phyloP scores from a whole-genome alignment of 1,140 invertebrate genomes.

The Scaptodrosophila lebanonensis region DNA sequence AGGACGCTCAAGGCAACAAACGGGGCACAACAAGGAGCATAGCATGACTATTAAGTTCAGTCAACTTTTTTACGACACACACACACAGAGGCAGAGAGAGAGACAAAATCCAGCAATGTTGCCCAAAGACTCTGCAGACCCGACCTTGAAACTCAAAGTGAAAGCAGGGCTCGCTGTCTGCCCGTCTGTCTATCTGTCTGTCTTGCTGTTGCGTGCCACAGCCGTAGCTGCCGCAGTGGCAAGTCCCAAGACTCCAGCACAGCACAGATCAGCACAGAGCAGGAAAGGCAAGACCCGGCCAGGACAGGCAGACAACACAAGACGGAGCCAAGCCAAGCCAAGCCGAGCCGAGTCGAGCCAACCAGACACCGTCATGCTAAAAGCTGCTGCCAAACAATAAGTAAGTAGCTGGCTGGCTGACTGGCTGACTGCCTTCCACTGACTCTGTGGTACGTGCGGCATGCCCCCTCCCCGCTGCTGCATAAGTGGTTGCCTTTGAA shows the following conservation, averaged over 20 bases:
- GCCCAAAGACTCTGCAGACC: neutral
- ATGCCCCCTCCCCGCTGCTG: constrained; percentile 28
- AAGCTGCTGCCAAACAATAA: constrained; percentile 38
- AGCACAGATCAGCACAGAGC: too few species aligned
- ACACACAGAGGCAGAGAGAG: too few species aligned
- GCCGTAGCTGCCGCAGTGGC: constrained; percentile 43
- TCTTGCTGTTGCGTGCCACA: constrained; percentile 49
- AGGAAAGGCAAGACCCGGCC: too few species aligned
- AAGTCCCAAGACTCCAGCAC: constrained; percentile 16
- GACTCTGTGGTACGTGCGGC: constrained; percentile 36
- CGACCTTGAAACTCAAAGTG: constrained; percentile 49
- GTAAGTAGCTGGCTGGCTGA: constrained; percentile 54
- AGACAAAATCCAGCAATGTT: too few species aligned
- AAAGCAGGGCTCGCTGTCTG: neutral
- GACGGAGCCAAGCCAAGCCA: too few species aligned
- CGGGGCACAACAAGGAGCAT: neutral
- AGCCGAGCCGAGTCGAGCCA: too few species aligned
- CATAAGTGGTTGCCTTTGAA: constrained; percentile 25
- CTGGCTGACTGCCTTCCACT: constrained; percentile 15
- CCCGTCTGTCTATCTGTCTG: constrained; percentile 19
- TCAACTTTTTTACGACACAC: constrained; percentile 39
- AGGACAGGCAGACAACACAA: too few species aligned
- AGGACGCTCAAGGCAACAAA: constrained; percentile 18
- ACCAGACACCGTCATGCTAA: constrained; percentile 25
- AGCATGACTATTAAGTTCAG: constrained; percentile 27